phyloP scores from a whole-genome alignment of 2,888 invertebrate genomes.

The Arenicola marina region DNA sequence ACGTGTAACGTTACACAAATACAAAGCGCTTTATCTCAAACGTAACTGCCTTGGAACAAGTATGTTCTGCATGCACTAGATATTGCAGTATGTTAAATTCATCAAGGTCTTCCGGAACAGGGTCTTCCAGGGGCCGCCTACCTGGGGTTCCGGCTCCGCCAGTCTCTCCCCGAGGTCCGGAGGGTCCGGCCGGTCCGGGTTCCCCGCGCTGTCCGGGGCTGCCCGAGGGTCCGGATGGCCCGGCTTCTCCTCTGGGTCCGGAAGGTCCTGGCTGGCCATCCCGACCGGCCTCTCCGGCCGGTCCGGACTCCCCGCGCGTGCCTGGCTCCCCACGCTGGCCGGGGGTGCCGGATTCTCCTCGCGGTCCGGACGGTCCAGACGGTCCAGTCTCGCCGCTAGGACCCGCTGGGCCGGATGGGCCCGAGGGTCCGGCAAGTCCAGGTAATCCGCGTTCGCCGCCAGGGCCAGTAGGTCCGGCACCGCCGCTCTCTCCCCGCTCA shows the following conservation, averaged over 20 bases:
- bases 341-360: slow-evolving; percentile 64
- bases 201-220: slow-evolving; percentile 7
- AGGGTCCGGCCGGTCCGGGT: slow-evolving; percentile 64
- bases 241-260: slow-evolving; percentile 14
- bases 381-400: slow-evolving; percentile 13
- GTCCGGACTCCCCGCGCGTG: slow-evolving; percentile 14
- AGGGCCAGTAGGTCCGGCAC: slow-evolving; percentile 18
- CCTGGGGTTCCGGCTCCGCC: slow-evolving; percentile 14
- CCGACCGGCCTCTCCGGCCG: slow-evolving; percentile 13
- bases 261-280: slow-evolving; percentile 11
- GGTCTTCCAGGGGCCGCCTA: too few relatives aligned
- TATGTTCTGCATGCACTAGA: too few relatives aligned
- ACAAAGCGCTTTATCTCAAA: too few relatives aligned
- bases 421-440: slow-evolving; percentile 55
- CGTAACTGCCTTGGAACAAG: too few relatives aligned
- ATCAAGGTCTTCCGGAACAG: too few relatives aligned
- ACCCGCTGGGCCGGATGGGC: slow-evolving; percentile 50
- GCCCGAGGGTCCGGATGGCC: slow-evolving; percentile 18
- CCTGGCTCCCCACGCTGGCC: slow-evolving; percentile 3
- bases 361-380: slow-evolving; percentile 14
- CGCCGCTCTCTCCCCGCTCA: neutral
- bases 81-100: too few relatives aligned
- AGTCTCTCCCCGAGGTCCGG: slow-evolving; percentile 18
- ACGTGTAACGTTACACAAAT: too few relatives aligned
- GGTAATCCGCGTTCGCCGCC: slow-evolving; percentile 9